phyloP scores from a whole-genome alignment of 1,140 invertebrate species.

The Meteorus sp. region DNA sequence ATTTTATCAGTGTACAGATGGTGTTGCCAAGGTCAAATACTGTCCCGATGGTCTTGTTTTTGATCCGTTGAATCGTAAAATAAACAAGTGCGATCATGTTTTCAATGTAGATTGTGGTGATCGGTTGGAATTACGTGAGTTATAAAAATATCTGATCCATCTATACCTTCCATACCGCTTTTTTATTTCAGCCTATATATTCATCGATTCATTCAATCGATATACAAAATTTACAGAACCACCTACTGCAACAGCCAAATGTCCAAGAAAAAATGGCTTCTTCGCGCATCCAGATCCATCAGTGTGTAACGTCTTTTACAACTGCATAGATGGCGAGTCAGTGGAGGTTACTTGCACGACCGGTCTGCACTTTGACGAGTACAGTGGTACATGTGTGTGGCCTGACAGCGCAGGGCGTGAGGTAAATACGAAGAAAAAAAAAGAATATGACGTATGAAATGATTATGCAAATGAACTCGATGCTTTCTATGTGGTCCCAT shows the following conservation, averaged over 20 bases:
- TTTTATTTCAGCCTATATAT: too few relatives aligned
- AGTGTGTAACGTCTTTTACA: constrained; percentile 84
- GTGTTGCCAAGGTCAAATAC: constrained; percentile 71
- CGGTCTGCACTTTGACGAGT: constrained; percentile 86
- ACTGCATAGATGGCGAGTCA: constrained; percentile 83
- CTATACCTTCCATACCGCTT: constrained; percentile 1
- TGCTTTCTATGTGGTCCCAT: too few relatives aligned
- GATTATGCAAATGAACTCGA: too few relatives aligned
- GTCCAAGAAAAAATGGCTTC: constrained; percentile 84
- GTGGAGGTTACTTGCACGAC: constrained; percentile 80
- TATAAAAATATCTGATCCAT: constrained; percentile 60
- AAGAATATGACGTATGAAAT: neutral
- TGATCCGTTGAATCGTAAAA: constrained; percentile 77
- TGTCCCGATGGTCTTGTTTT: constrained; percentile 87
- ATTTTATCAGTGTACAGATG: constrained; percentile 79
- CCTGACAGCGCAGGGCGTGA: constrained; percentile 77
- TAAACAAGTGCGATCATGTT: constrained; percentile 88
- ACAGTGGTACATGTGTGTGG: constrained; percentile 85
- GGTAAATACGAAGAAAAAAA: constrained; percentile 48
- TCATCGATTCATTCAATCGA: constrained; percentile 26
- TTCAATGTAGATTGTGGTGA: constrained; percentile 89
- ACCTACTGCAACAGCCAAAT: constrained; percentile 71
- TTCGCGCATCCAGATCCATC: constrained; percentile 81
- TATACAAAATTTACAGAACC: constrained; percentile 69
- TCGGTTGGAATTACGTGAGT: constrained; percentile 76